Conservation (phyloP, 2,113 vertebrate genomes). For the Tautogolabrus adspersus region DNA sequence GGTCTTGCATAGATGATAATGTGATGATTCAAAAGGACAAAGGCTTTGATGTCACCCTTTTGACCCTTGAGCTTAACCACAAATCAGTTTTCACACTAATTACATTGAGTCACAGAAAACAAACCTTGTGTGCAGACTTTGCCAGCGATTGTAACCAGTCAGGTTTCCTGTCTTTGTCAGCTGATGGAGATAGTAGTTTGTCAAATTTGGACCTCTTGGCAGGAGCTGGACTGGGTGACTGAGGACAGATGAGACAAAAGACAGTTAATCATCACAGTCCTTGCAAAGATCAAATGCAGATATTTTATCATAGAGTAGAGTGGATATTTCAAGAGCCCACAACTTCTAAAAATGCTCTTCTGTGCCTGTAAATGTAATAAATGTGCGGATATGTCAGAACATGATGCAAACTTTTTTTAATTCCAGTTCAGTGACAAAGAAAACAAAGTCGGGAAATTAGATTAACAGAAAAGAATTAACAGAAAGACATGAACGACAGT, state of each 20-base stretch:
- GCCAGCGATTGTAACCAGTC: conserved; percentile 81
- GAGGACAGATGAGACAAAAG: conserved; percentile 45
- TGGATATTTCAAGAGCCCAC: conserved; percentile 55
- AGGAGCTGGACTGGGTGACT: conserved; percentile 80
- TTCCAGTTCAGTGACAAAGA: background rate
- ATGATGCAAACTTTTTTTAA: conserved; percentile 13
- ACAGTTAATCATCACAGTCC: conserved; percentile 37
- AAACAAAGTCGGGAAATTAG: conserved; percentile 15
- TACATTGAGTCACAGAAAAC: conserved; percentile 25
- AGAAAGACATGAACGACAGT: conserved; percentile 43
- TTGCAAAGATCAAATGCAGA: conserved; percentile 30
- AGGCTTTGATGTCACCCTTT: conserved; percentile 8
- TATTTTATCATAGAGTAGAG: conserved; percentile 46
- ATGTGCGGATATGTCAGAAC: conserved; percentile 18
- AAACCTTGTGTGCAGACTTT: conserved; percentile 82
- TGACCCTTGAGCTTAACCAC: conserved; percentile 34
- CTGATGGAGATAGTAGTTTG: conserved; percentile 71
- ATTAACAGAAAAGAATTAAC: conserved; percentile 37
- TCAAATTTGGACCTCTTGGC: conserved; percentile 80
- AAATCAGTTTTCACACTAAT: conserved; percentile 41
- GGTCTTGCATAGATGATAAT: conserved; percentile 26
- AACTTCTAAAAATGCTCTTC: conserved; percentile 49
- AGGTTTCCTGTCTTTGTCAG: conserved; percentile 78
- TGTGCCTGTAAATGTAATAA: conserved; percentile 31
- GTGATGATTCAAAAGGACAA: conserved; percentile 21